Conservation (phyloP, 2,888 invertebrate species). For the Ernsta delagoae region DNA sequence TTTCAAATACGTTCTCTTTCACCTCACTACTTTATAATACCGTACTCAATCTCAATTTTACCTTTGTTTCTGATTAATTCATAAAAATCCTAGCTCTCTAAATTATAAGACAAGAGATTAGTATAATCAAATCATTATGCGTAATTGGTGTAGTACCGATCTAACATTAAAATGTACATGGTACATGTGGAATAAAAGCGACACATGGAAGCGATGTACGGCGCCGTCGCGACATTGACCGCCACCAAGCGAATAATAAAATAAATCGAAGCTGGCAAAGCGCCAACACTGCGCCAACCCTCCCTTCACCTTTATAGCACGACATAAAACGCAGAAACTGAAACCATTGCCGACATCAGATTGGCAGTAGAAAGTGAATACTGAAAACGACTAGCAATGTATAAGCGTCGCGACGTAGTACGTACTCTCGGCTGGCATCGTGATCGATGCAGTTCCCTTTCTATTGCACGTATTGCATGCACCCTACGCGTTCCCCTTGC, state of each 20-base stretch:
- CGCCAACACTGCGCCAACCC: conserved; percentile 78
- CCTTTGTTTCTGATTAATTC: too few relatives aligned
- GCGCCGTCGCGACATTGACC: conserved; percentile 83
- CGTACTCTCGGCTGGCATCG: conserved; percentile 26
- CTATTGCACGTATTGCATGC: conserved; percentile 47
- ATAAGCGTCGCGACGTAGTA: conserved; percentile 30
- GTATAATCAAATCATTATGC: conserved; percentile 40
- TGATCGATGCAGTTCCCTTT: conserved; percentile 63
- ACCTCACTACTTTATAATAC: too few relatives aligned
- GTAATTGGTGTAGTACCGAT: conserved; percentile 44
- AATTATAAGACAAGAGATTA: conserved; percentile 32
- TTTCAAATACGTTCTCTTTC: too few relatives aligned
- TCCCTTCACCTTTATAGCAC: conserved; percentile 62
- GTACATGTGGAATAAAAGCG: conserved; percentile 53
- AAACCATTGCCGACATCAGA: conserved; percentile 27
- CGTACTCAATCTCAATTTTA: too few relatives aligned
- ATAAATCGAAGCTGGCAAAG: conserved; percentile 77
- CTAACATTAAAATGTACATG: conserved; percentile 55
- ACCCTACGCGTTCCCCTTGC: conserved; percentile 47
- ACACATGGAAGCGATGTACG: conserved; percentile 69
- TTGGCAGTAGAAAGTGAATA: conserved; percentile 31
- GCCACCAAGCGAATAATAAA: conserved; percentile 80
- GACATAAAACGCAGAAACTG: conserved; percentile 27
- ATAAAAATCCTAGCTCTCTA: not conserved
- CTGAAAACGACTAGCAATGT: conserved; percentile 34